Base-by-base conservation (phyloP, 2,797 vertebrate genomes). In the Phoeniculus purpureus region DNA sequence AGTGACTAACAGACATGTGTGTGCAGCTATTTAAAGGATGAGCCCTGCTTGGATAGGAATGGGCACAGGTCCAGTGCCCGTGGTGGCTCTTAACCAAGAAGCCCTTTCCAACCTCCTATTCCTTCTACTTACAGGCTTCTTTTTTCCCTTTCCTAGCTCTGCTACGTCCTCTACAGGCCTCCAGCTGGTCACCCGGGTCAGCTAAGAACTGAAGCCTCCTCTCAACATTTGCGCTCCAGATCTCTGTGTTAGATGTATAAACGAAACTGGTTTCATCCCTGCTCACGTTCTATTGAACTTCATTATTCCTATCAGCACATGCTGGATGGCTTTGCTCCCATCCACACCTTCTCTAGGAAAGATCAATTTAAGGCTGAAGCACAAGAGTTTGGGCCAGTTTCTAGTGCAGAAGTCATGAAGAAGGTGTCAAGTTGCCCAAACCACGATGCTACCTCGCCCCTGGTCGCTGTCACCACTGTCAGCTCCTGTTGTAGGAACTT, bases 81-180 rank as follows among this genome's bases (percentile, higher is more conserved):
- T 7, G 5, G 9, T 68, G 65, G 75, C 68, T 88, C 68, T 43
- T 66, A 37, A 61, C 55, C 70, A 89, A 89, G 47, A 65, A 82
- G 25, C 27, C 48, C 51, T 83, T 90, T 75, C 89, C 67, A 83
- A 18, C 11, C n/a, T 32, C 66, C 18, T 64, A 15, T 18, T 81
- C 50, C n/a, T 40, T 34, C 18, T 61, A 43, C 58, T 26, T 66
- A 68, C 50, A 4, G 7, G 15, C 52, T 87, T 71, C 25, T 1
- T 6, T 59, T 72, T 58, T 18, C 1, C 18, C 56, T 92, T 93
- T 74, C 60, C 77, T 68, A 83, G 85, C 27, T 91, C 91, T 91
- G 73, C 59, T 66, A 48, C 5, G 10, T 92, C 90, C 77, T 89
- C 87, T 88, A 13, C 89, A 92, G 92, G 79, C 40, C 60, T 65